Evolutionary conservation across 2,113 vertebrate species (phyloP).

Genomic region (Cyprinodon tularosa): DNA sequence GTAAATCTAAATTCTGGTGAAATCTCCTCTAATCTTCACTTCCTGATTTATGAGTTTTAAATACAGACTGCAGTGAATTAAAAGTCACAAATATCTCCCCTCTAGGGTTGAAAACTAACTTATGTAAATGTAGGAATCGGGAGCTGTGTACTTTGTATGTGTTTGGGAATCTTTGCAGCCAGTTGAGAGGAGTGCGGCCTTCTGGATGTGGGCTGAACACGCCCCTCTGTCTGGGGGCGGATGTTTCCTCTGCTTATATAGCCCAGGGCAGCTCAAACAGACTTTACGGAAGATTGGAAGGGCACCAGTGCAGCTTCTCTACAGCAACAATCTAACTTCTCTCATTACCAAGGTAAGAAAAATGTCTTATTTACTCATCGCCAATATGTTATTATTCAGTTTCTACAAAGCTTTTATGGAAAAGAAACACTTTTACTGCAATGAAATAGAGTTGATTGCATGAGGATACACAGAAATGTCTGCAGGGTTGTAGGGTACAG

Average conservation of each 20-base stretch:
- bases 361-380: background rate
- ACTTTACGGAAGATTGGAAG: constrained; percentile 15
- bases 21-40: background rate
- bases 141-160: background rate
- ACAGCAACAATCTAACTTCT: constrained; percentile 23
- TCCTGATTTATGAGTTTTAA: background rate
- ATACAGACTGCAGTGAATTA: background rate
- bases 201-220: constrained; percentile 9
- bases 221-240: constrained; percentile 16
- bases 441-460: background rate
- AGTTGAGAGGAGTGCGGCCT: background rate
- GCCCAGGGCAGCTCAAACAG: background rate
- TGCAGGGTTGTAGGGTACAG: background rate
- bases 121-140: background rate
- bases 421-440: background rate
- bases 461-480: background rate
- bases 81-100: background rate
- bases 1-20: background rate
- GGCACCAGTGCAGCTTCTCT: constrained; percentile 13
- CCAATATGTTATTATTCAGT: background rate
- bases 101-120: background rate
- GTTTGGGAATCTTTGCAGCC: background rate
- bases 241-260: constrained; percentile 36
- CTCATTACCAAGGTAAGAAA: constrained; percentile 47
- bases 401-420: background rate